These are phyloP conservation scores for Phylloscopus trochiloides DNA, from an alignment of 2,113 vertebrate genomes.

Conservation along the genomic window DNA sequence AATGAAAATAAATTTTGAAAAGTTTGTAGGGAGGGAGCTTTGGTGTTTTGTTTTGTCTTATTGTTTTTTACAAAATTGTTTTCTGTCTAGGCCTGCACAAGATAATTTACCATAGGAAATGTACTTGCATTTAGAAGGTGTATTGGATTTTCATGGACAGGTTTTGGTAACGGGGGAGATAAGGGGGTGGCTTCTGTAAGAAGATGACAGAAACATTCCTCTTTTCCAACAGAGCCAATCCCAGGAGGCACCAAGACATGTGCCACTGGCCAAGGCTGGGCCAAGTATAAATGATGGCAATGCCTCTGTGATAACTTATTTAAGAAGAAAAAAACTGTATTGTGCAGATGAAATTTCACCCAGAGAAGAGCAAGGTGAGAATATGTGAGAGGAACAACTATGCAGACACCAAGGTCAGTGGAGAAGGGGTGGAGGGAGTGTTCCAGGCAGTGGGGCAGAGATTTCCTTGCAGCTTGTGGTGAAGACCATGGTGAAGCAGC, in stretches of 20 bases:
- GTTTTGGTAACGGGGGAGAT: accelerated
- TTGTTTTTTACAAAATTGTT: neutral
- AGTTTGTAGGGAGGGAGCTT: accelerated
- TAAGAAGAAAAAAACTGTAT: neutral
- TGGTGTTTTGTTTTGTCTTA: neutral
- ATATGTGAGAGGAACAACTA: neutral
- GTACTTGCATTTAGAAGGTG: neutral
- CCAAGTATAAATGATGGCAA: neutral
- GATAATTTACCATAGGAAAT: neutral
- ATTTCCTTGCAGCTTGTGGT: neutral
- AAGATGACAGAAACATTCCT: neutral
- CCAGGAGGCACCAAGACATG: neutral
- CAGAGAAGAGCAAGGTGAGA: neutral
- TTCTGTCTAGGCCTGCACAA: neutral
- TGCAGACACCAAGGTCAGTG: neutral
- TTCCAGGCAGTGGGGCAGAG: neutral
- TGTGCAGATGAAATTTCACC: neutral
- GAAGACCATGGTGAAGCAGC: neutral
- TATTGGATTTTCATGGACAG: neutral
- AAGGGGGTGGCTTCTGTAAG: neutral
- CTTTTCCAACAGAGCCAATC: neutral
- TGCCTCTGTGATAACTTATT: neutral
- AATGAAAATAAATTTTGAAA: neutral
- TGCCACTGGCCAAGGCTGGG: neutral
- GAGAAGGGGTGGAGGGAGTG: accelerated